Base-by-base conservation (phyloP, 2,797 vertebrate genomes). In the Galago senegalensis region DNA sequence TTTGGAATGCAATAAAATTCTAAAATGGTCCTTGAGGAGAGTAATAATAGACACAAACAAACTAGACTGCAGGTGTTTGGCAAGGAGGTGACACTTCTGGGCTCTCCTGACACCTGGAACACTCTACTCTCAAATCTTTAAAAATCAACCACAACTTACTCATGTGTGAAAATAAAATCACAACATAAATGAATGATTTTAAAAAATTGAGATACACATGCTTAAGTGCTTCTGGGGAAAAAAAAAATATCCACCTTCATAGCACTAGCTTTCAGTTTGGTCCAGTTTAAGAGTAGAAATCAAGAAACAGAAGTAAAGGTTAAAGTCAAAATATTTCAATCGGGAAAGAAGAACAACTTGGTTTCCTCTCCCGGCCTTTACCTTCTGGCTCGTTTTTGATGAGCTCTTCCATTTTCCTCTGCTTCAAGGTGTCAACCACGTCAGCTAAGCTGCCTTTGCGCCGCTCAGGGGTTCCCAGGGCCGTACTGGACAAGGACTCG, bases 301-400 rank as follows among this genome's bases (percentile, higher is more conserved):
- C 12, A 93, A 73, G 91, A 56, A 70, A 34, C 1, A 43, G 5
- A 69, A 79, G 23, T 31, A 63, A 76, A 85, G 37, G 40, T 61
- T 87, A 63, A 82, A 91, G 69, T 14, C n/a, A 29, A 49, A 1
- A 3, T 5, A 25, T 60, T 60, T 18, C 94, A 91, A 93, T 77
- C 61, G 43, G 7, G 89, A 89, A 63, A 93, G 23, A 92, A 75
- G 85, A 95, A 93, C 40, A 34, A 69, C 63, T 67, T 82, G 84
- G 87, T 43, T 81, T 92, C 77, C 69, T 96, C 91, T 95, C 72
- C 97, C 90, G 89, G 94, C 21, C 60, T 99, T 99, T 99, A 99
- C 99, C 99, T 99, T 99, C 99, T 49, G 99, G 99, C 98, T 99
- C 99, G 6, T 99, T 99, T 98, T 99, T 99, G 98, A 99, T 99